phyloP scores from a whole-genome alignment of 2,888 invertebrate genomes.

The Eupithecia vulgata region DNA sequence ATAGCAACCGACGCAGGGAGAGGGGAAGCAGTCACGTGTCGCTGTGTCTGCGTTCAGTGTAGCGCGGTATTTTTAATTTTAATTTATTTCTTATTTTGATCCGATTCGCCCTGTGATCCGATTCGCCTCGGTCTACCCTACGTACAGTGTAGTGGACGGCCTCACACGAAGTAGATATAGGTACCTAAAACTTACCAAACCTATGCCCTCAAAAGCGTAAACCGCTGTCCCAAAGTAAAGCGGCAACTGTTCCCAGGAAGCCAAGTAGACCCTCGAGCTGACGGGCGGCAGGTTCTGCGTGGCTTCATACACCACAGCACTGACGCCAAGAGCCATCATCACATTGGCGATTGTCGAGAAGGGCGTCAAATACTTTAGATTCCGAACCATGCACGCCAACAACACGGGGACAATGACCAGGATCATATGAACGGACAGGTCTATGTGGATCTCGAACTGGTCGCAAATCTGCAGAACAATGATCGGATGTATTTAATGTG shows the following conservation, averaged over 20 bases:
- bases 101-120: too few relatives aligned
- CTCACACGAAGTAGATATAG: background rate
- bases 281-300: slow-evolving; percentile 88
- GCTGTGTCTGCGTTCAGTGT: too few relatives aligned
- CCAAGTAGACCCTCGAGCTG: slow-evolving; percentile 84
- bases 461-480: slow-evolving; percentile 85
- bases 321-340: slow-evolving; percentile 89
- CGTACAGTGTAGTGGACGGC: background rate
- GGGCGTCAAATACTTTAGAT: slow-evolving; percentile 95
- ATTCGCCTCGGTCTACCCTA: too few relatives aligned
- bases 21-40: too few relatives aligned
- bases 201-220: slow-evolving; percentile 98
- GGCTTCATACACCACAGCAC: slow-evolving; percentile 90
- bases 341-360: slow-evolving; percentile 96
- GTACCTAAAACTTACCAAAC: slow-evolving; percentile 86
- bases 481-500: background rate
- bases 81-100: too few relatives aligned
- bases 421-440: slow-evolving; percentile 89
- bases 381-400: slow-evolving; percentile 89
- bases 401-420: slow-evolving; percentile 89
- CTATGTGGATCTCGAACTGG: slow-evolving; percentile 84
- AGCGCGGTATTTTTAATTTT: too few relatives aligned
- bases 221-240: slow-evolving; percentile 98
- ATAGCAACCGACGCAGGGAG: too few relatives aligned
- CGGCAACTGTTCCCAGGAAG: slow-evolving; percentile 87